These are phyloP conservation scores for Eubasilissa regina DNA, from an alignment of 1,140 invertebrate genomes.

Conservation along the genomic window DNA sequence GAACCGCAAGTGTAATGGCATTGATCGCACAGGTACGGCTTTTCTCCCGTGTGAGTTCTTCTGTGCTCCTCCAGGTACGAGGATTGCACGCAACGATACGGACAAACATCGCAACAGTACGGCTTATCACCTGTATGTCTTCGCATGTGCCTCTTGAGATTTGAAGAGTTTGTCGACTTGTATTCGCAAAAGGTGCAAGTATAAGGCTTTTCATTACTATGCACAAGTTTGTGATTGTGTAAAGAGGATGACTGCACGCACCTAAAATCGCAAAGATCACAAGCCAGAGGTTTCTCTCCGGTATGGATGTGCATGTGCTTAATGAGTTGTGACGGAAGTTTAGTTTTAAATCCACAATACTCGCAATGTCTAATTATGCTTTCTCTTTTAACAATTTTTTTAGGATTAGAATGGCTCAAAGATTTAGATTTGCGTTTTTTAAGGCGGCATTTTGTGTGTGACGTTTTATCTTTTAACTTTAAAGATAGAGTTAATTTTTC, in stretches of 20 bases:
- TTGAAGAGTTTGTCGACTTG: constrained; percentile 53
- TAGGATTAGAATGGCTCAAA: not conserved
- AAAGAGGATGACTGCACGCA: constrained; percentile 47
- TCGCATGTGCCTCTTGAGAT: constrained; percentile 50
- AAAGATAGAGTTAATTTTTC: constrained; percentile 9
- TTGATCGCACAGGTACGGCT: constrained; percentile 54
- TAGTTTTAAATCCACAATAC: constrained; percentile 49
- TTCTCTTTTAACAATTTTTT: constrained; percentile 26
- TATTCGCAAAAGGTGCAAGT: constrained; percentile 50
- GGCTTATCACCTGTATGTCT: constrained; percentile 54
- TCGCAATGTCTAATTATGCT: constrained; percentile 39
- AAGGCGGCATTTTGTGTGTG: not conserved
- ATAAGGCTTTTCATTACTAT: constrained; percentile 50
- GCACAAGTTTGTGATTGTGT: constrained; percentile 43
- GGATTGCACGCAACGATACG: constrained; percentile 49
- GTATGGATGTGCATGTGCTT: constrained; percentile 53
- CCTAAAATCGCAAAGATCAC: constrained; percentile 50
- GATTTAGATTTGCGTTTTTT: constrained; percentile 41
- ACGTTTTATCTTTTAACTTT: constrained; percentile 14
- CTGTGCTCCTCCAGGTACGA: constrained; percentile 50
- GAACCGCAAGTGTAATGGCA: constrained; percentile 54
- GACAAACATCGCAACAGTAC: constrained; percentile 50
- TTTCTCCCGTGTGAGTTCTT: constrained; percentile 50
- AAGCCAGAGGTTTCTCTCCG: constrained; percentile 51
- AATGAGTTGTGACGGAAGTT: constrained; percentile 52